These are phyloP conservation scores for Hartigia nigra DNA, from an alignment of 2,888 invertebrate species.

Conservation along the genomic window DNA sequence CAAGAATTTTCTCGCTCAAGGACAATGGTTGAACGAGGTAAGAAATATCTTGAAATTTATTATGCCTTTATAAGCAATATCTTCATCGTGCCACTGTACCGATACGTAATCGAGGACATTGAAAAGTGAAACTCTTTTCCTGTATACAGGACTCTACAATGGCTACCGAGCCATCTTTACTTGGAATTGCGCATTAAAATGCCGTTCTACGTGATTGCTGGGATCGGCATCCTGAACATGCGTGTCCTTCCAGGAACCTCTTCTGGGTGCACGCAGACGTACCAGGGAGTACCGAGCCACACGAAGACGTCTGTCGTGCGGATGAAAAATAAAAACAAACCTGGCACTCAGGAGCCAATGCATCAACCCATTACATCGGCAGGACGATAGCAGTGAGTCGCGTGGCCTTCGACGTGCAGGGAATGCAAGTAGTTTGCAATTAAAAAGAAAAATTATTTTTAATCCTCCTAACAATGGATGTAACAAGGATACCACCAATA, in stretches of 20 bases:
- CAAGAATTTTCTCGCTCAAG: neutral
- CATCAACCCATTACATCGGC: conserved; percentile 20
- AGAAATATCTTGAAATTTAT: neutral
- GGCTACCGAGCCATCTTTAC: neutral
- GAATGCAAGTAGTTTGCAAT: conserved; percentile 32
- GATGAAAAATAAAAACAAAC: conserved; percentile 15
- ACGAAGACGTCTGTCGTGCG: conserved; percentile 4
- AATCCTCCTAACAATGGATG: neutral
- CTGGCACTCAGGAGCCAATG: conserved; percentile 1
- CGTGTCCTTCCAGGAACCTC: conserved; percentile 31
- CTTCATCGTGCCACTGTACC: neutral
- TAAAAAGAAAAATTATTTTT: neutral
- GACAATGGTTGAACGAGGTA: neutral
- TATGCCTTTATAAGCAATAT: neutral
- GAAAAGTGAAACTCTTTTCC: neutral
- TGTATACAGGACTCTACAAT: neutral
- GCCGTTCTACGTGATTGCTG: conserved; percentile 1
- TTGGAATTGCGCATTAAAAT: conserved; percentile 3
- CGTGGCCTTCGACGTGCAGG: conserved; percentile 57
- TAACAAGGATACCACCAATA: neutral
- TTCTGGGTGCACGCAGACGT: conserved; percentile 6
- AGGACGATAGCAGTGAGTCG: conserved; percentile 31
- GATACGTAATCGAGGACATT: neutral
- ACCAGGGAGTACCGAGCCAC: conserved; percentile 9
- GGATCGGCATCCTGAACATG: conserved; percentile 24